Conservation (phyloP, 1,140 invertebrate genomes). For the Orchesella cincta region DNA sequence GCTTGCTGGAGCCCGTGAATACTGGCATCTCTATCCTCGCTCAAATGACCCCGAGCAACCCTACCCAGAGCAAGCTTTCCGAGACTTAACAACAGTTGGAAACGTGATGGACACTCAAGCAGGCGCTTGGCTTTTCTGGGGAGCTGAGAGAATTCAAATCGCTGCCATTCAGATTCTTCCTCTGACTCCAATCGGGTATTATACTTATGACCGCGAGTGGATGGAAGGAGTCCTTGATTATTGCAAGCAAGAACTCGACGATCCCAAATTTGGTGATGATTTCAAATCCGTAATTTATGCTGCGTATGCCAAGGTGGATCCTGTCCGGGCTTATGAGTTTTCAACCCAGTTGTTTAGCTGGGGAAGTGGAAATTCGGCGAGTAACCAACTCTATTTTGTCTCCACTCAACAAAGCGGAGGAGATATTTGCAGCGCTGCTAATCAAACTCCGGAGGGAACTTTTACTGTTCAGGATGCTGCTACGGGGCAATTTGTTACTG, state of each 20-base stretch:
- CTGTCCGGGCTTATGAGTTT: constrained; percentile 33
- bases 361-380: constrained; percentile 46
- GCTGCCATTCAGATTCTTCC: constrained; percentile 49
- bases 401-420: constrained; percentile 28
- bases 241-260: constrained; percentile 33
- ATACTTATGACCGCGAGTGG: constrained; percentile 42
- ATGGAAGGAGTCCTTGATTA: constrained; percentile 42
- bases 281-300: constrained; percentile 48
- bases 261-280: constrained; percentile 39
- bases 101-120: constrained; percentile 44
- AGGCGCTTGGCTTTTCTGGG: constrained; percentile 46
- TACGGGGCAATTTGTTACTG: constrained; percentile 32
- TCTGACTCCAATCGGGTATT: constrained; percentile 44
- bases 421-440: constrained; percentile 40
- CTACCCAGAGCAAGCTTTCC: constrained; percentile 43
- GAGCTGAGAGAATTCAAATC: constrained; percentile 37
- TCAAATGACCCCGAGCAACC: background rate
- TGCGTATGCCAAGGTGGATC: constrained; percentile 43
- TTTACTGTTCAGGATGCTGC: constrained; percentile 43
- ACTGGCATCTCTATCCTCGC: constrained; percentile 43
- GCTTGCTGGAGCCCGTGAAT: constrained; percentile 37
- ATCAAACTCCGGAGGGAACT: constrained; percentile 39
- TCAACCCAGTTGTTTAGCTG: constrained; percentile 39
- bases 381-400: constrained; percentile 43
- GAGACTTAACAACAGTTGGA: constrained; percentile 40